Base-by-base conservation (phyloP, 1,140 invertebrate genomes). In the Xylocopa sonorina region DNA sequence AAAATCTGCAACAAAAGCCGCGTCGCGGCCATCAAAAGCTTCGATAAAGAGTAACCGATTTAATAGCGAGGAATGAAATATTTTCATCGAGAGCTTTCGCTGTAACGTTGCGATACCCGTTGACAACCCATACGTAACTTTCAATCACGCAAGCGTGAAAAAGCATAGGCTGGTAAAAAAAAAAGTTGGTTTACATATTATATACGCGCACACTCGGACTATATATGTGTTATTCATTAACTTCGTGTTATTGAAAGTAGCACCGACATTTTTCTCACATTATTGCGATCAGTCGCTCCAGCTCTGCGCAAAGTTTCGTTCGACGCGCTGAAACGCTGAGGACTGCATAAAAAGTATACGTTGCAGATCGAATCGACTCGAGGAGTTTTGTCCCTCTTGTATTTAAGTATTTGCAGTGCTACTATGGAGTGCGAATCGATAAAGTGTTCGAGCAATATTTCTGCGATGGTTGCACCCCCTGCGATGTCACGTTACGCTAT, bases 101-200 rank as follows among this genome's bases (percentile, higher is more conserved):
- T 43, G 41, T 58, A 69, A 69, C 53, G 18, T 16, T 32, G 32
- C 48, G 60, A 77, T 68, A 68, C 43, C 21, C 43, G 64, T 69
- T 69, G 41, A 64, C 58, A 75, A 79, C 71, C 41, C 60, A 74
- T 79, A 79, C 60, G 77, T 74, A 79, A 79, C 60, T 57, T 79
- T 66, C 60, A 48, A 79, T 64, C 71, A 21, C 41, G 50, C 67
- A 69, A 69, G 57, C 32, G 51, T 43, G 34, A 41, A 58, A 69
- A 48, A 68, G 53, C 41, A 34, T 55, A 43, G 21, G 53, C 53
- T 29, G 64, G 48, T 77, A 69, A 58, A 77, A 69, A 48, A n/a
- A n/a, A n/a, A n/a, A n/a, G n/a, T 69, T 77, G 41, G 38, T 58
- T 69, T 43, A 43, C 57, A 60, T 29, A 41, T 32, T 21, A 18